phyloP scores from a whole-genome alignment of 2,113 vertebrate genomes.

The Camelus bactrianus region DNA sequence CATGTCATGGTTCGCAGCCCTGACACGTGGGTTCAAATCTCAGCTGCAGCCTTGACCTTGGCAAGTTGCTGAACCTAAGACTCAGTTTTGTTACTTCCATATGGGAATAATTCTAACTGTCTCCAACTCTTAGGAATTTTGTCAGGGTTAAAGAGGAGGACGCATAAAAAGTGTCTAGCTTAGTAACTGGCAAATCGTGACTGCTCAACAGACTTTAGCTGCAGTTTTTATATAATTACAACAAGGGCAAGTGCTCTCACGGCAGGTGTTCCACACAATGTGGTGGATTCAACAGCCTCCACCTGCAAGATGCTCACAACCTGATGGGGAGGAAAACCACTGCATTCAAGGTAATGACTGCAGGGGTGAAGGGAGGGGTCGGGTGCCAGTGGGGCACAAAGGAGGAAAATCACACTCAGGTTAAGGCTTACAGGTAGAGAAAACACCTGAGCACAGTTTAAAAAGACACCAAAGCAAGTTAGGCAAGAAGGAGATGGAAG shows the following conservation, averaged over 20 bases:
- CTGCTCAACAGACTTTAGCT: background rate
- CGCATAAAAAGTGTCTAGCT: background rate
- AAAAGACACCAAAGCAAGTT: background rate
- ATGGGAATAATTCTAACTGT: background rate
- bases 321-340: background rate
- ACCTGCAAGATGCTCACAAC: background rate
- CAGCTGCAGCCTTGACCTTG: background rate
- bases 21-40: background rate
- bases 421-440: background rate
- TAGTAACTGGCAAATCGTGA: background rate
- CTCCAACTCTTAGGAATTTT: background rate
- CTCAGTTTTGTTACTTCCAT: background rate
- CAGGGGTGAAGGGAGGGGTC: background rate
- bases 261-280: rapidly evolving
- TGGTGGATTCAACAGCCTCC: background rate
- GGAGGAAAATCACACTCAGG: background rate
- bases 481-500: background rate
- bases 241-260: rapidly evolving
- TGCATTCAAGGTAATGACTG: background rate
- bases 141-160: background rate
- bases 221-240: background rate
- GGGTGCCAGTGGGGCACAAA: background rate
- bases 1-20: background rate
- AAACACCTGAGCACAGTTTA: background rate
- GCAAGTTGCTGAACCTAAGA: background rate